Evolutionary conservation across 2,888 invertebrate species (phyloP).

Genomic region (Orthosia gracilis): DNA sequence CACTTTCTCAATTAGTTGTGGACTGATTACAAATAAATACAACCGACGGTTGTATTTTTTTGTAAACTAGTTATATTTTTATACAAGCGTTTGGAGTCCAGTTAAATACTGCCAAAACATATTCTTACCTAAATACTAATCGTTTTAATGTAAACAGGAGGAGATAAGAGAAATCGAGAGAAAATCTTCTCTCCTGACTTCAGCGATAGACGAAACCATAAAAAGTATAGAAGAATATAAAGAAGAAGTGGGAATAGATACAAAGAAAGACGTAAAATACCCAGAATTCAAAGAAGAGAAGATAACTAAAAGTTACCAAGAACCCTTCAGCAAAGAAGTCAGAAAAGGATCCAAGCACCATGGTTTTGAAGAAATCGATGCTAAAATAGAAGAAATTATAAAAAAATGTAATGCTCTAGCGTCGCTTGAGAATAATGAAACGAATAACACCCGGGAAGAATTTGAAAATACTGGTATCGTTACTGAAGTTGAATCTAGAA

Average conservation of each 20-base stretch:
- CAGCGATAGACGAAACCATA: conserved; percentile 86
- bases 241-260: conserved; percentile 83
- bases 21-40: too few species aligned
- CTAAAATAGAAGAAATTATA: conserved; percentile 50
- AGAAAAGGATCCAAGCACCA: conserved; percentile 32
- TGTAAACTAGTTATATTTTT: background rate
- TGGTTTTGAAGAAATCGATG: conserved; percentile 39
- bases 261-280: conserved; percentile 61
- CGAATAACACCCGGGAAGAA: background rate
- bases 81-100: background rate
- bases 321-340: conserved; percentile 29
- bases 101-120: background rate
- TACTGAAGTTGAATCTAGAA: conserved; percentile 25
- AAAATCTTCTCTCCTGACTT: conserved; percentile 84
- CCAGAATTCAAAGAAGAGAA: conserved; percentile 57
- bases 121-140: conserved; percentile 7
- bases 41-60: too few species aligned
- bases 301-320: conserved; percentile 39
- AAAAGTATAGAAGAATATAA: conserved; percentile 87
- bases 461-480: conserved; percentile 22
- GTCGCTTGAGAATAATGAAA: conserved; percentile 10
- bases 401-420: conserved; percentile 40
- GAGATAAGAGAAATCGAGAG: conserved; percentile 85
- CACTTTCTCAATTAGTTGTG: too few species aligned
- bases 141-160: conserved; percentile 73